Evolutionary conservation across 2,797 vertebrate species (phyloP), one percentile per base, ranked within the genome.

Genomic region (Coilia nasus): DNA sequence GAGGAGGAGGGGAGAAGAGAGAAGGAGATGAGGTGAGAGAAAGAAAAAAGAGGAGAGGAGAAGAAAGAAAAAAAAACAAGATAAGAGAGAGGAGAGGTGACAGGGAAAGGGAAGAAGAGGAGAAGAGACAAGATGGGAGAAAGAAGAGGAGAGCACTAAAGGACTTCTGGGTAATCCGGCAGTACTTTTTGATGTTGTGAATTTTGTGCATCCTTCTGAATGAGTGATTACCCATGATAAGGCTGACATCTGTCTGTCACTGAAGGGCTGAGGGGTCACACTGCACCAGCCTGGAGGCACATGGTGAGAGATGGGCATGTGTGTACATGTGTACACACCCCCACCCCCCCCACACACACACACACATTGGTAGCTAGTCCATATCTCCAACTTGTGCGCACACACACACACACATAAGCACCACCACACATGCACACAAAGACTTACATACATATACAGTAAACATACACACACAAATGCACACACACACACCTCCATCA

Each of bases 231-330:
- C 2, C 35, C 35, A 41, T 41, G 5, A 41, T 41, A 5, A 5
- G 35, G 2, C 35, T 12, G n/a, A 95, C 95, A 95, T 95, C 94
- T 93, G 92, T 94, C 95, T 93, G 90, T 95, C 94, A 86, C 84
- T 93, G 93, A 95, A 96, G 95, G 95, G 95, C 92, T 95, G 90
- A 80, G 81, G 90, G 89, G 83, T 94, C 92, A 89, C 89, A 15
- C 80, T 15, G 90, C 93, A 93, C 93, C 92, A 93, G 90, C 89
- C 91, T 91, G 89, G 87, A 94, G 91, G 91, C 91, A 82, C 89
- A 84, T 89, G 91, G 93, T 82, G 60, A 64, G n/a, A 64, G 60
- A 64, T 25, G 23, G 62, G 23, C 62, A 64, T 25, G 21, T n/a
- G 23, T 12, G 23, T 25, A n/a, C 21, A 23, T 15, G 23, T 9